These are phyloP conservation scores for Tachina fera DNA, from an alignment of 2,888 invertebrate genomes.

Conservation along the genomic window DNA sequence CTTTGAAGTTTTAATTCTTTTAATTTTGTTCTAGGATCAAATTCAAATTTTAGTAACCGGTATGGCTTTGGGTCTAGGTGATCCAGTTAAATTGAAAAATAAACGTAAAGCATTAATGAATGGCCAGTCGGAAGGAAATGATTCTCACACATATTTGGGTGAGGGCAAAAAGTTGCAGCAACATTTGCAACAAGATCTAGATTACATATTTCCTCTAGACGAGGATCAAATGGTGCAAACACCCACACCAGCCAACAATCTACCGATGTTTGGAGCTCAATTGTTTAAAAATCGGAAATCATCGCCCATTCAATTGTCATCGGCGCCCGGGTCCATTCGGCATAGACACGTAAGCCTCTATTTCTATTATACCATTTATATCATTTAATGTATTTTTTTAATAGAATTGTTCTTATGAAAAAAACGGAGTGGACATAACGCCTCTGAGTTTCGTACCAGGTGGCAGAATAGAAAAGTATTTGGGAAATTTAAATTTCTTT, in stretches of 20 bases:
- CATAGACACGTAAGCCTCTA: constrained; percentile 62
- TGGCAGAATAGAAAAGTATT: constrained; percentile 89
- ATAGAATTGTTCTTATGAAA: constrained; percentile 81
- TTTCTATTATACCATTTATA: too few relatives aligned
- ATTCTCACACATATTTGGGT: constrained; percentile 1
- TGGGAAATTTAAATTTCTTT: constrained; percentile 96
- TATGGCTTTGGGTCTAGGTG: constrained; percentile 90
- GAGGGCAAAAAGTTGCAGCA: constrained; percentile 76
- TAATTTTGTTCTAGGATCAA: constrained; percentile 84
- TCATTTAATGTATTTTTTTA: constrained; percentile 17
- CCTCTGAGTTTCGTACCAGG: constrained; percentile 92
- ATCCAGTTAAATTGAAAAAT: constrained; percentile 84
- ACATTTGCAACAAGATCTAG: constrained; percentile 85
- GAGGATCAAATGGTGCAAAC: constrained; percentile 86
- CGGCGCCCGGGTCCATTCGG: constrained; percentile 70
- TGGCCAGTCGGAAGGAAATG: constrained; percentile 44
- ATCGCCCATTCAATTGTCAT: constrained; percentile 84
- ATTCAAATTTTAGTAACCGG: constrained; percentile 89
- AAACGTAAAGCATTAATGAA: constrained; percentile 77
- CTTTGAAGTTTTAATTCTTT: not conserved
- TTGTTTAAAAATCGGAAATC: constrained; percentile 84
- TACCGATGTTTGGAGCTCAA: constrained; percentile 79
- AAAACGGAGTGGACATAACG: constrained; percentile 89
- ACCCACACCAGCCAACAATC: constrained; percentile 77
- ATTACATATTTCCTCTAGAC: constrained; percentile 93